Evolutionary conservation across 1,140 invertebrate species (phyloP).

Genomic region (Cyclina sinensis): DNA sequence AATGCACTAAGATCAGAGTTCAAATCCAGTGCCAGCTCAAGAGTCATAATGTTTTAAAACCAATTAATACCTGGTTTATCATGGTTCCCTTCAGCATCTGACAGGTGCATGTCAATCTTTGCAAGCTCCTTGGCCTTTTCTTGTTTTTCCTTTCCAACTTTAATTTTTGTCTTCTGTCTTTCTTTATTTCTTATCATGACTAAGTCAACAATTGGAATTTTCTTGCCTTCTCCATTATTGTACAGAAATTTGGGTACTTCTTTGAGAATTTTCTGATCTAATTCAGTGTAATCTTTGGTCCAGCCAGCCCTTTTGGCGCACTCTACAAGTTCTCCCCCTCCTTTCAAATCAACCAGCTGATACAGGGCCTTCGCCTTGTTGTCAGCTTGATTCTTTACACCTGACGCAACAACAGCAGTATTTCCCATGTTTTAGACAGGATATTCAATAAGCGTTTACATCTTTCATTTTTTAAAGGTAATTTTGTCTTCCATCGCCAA

Average conservation of each 20-base stretch:
- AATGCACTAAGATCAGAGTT: no score
- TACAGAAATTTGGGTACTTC: slow-evolving; percentile 97
- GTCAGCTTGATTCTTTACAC: slow-evolving; percentile 84
- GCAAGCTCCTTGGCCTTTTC: slow-evolving; percentile 78
- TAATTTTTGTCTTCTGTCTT: slow-evolving; percentile 73
- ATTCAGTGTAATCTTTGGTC: slow-evolving; percentile 88
- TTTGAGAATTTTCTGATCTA: slow-evolving; percentile 89
- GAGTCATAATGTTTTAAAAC: no score
- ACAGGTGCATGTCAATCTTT: slow-evolving; percentile 77
- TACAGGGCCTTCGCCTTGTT: slow-evolving; percentile 80
- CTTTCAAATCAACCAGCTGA: slow-evolving; percentile 87
- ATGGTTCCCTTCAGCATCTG: slow-evolving; percentile 74
- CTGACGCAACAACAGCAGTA: slow-evolving; percentile 79
- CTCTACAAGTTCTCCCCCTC: slow-evolving; percentile 96
- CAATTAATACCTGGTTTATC: slow-evolving; percentile 80
- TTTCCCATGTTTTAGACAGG: slow-evolving; percentile 80
- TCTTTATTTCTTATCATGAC: slow-evolving; percentile 94
- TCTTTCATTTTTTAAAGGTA: background rate
- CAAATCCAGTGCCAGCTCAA: no score
- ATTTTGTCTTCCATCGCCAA: slow-evolving; percentile 55
- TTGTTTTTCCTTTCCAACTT: slow-evolving; percentile 78
- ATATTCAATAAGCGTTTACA: no score
- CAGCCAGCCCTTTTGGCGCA: slow-evolving; percentile 93
- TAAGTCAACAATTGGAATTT: slow-evolving; percentile 95
- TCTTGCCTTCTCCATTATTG: slow-evolving; percentile 95